A percentile compares a stretch with the other conserved stretches of the same genome.
Conservation (phyloP, 2,888 invertebrate genomes). For the Ceramica pisi region DNA sequence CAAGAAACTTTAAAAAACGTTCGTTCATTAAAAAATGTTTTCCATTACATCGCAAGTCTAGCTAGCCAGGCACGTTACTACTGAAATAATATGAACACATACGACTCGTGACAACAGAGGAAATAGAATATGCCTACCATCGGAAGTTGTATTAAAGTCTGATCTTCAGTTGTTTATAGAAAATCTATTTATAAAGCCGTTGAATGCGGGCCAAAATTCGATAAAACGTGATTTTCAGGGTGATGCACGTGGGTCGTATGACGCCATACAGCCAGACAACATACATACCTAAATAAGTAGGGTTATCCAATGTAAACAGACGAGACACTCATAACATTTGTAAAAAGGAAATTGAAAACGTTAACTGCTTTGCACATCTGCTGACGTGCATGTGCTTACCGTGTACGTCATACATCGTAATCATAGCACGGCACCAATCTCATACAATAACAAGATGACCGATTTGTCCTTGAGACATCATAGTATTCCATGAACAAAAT, state of each 20-base stretch:
- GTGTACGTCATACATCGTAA: slow-evolving; percentile 31
- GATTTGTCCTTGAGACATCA: slow-evolving; percentile 39
- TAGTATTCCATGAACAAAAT: slow-evolving; percentile 1
- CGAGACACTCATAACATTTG: slow-evolving; percentile 56
- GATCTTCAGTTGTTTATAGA: slow-evolving; percentile 76
- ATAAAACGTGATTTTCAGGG: slow-evolving; percentile 83
- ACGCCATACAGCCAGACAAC: slow-evolving; percentile 74
- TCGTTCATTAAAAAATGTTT: neutral
- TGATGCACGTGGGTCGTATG: slow-evolving; percentile 79
- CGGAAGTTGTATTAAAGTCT: slow-evolving; percentile 76
- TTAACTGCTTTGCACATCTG: slow-evolving; percentile 48
- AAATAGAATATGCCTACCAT: slow-evolving; percentile 65
- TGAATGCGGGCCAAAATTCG: slow-evolving; percentile 83
- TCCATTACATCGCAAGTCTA: slow-evolving; percentile 7
- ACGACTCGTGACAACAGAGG: slow-evolving; percentile 57
- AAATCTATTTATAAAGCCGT: slow-evolving; percentile 70
- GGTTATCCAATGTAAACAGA: slow-evolving; percentile 70
- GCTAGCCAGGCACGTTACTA: slow-evolving; percentile 18
- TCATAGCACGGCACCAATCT: slow-evolving; percentile 7
- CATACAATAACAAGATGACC: slow-evolving; percentile 51
- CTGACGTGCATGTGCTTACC: slow-evolving; percentile 27
- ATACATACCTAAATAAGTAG: slow-evolving; percentile 75
- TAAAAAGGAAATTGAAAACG: slow-evolving; percentile 54
- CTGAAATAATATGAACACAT: slow-evolving; percentile 20
- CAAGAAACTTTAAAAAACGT: neutral